Evolutionary conservation across 2,113 vertebrate species (phyloP).

Genomic region (Thymallus thymallus): DNA sequence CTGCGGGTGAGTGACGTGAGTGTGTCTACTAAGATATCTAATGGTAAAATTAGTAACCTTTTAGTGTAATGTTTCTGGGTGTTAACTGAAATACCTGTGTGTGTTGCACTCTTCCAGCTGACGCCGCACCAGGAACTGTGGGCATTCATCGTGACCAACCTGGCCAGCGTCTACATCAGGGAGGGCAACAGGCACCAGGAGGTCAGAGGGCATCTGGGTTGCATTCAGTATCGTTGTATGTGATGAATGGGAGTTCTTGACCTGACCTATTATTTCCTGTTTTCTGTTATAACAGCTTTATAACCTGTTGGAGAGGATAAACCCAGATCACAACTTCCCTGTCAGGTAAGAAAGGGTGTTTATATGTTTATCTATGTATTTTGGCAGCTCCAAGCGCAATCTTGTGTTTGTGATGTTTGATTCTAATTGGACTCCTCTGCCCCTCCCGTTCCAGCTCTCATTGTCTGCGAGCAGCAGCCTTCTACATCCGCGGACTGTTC

Average conservation of each 20-base stretch:
- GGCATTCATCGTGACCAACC: constrained; percentile 97
- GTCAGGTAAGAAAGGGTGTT: constrained; percentile 75
- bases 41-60: background rate
- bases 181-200: constrained; percentile 97
- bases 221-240: background rate
- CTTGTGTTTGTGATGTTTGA: too few relatives aligned
- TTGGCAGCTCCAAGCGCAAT: too few relatives aligned
- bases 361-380: background rate
- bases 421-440: too few relatives aligned
- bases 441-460: constrained; percentile 80
- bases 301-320: constrained; percentile 86
- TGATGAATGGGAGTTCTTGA: background rate
- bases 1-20: constrained; percentile 80
- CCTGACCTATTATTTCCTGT: background rate
- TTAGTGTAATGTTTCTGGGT: background rate
- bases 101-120: constrained; percentile 73
- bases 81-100: background rate
- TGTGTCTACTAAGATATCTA: background rate
- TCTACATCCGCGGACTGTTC: constrained; percentile 95
- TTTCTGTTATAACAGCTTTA: constrained; percentile 72
- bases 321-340: constrained; percentile 88
- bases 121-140: constrained; percentile 97
- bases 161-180: constrained; percentile 97
- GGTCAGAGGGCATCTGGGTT: constrained; percentile 65
- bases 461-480: constrained; percentile 93